Base-by-base conservation (phyloP, 1,140 invertebrate genomes). In the Neomicropteryx cornuta region DNA sequence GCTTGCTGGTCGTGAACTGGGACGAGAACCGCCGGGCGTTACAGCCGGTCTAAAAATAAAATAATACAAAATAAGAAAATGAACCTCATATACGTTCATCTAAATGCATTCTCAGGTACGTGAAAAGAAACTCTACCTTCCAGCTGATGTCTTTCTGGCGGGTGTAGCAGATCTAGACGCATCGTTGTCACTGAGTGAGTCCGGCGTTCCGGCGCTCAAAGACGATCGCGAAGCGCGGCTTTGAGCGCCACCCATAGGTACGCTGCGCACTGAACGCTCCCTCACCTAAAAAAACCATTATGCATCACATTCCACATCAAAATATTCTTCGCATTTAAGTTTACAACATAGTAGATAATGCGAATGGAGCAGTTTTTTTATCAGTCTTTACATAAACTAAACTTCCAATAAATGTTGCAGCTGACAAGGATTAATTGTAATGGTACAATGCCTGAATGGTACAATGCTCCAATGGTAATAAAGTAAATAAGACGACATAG, bases 121-220 rank as follows among this genome's bases (percentile, higher is more conserved):
- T n/a, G n/a, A n/a, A n/a, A n/a, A 13, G 20, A 17, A 16, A 40
- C 35, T 35, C 40, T 54, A 77, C 76, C 75, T 67, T 29, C 60
- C 58, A 14, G 56, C 51, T 39, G 73, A 75, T 20, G 75, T 71
- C 56, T 76, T 78, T 43, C 70, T 70, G 28, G 60, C 52, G 11
- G 34, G 21, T 2, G 17, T 13, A 8, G 62, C 63, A 46, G 73
- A 75, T 44, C 73, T 73, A 18, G 80, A 80, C 29, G 79, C 77
- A 70, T 89, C 86, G 47, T 85, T 87, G 53, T 88, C 85, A 56
- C 83, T 87, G n/a, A 87, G 70, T 29, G 84, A 88, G 51, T 89
- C 86, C 2, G 86, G 84, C 8, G 86, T 87, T 48, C 83, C 83
- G 17, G 79, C 82, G 41, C 81, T 86, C 22, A 85, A 62, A 18